Base-by-base conservation (phyloP, 2,888 invertebrate genomes). In the Oligia fasciuncula region DNA sequence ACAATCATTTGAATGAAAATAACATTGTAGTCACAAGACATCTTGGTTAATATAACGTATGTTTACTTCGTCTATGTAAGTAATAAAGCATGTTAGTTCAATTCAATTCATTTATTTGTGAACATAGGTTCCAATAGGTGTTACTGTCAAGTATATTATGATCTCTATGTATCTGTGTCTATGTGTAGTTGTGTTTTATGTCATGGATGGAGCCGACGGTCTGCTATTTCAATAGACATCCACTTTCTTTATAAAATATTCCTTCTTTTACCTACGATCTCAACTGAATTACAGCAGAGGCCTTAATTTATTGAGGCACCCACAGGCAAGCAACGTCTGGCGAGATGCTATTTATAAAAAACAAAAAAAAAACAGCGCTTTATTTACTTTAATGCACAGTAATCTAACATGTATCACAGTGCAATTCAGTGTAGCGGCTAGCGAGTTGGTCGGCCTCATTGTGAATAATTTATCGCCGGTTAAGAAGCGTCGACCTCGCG, bases 401-500 rank as follows among this genome's bases (percentile, higher is more conserved):
- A 66, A 81, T 29, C 23, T 65, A 51, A 17, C 51, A 40, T 29
- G 43, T 76, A 69, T 63, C 46, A 35, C 35, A 66, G 17, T 80
- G 63, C 76, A 80, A 23, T 81, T 72, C 68, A 79, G 86, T 83
- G 71, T 74, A 75, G 13, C 14, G 62, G 35, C 73, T n/a, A 76
- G 35, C 19, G 80, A 72, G 88, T 81, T 79, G 67, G 79, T 86
- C 77, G 87, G 77, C 82, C 86, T 89, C 71, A 80, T 77, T 83
- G 79, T 84, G 60, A 63, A 76, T 80, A 76, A 78, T 81, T 82
- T 82, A 88, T 84, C 80, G 81, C 29, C 65, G 66, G 86, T 79
- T 86, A 89, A 85, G 88, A 89, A 89, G 66, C 90, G 85, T 84
- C 88, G 88, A 88, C 88, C 88, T 88, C 88, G 88, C 60, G 8